Evolutionary conservation across 2,113 vertebrate genomes (phyloP), one percentile per base, ranked within the genome.

Genomic region (Ptilorrhoa leucosticta): DNA sequence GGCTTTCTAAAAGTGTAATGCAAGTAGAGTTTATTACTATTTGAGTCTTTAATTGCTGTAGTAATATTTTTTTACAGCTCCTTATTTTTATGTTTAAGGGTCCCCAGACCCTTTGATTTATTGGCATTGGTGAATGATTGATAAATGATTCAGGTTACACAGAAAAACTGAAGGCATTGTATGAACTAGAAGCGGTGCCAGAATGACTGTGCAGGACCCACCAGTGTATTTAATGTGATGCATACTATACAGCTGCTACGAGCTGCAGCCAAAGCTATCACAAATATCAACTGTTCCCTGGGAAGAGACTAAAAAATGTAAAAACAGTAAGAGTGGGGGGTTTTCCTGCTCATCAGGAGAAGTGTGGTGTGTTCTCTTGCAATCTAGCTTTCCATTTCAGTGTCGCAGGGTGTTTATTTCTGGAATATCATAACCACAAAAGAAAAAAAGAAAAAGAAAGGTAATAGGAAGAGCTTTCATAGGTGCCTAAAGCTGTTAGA

Each of bases 1-100:
- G 82, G 89, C 78, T 94, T 97, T 96, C 93, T 96, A 83, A 94
- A 96, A 89, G 92, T 94, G 94, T 91, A 95, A 93, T 50, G 73
- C 83, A 89, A 97, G 97, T 93, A 57, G 82, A 90, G 80, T 96
- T 98, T 97, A 97, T 97, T 96, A 78, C 94, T 91, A 51, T 90
- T 97, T 97, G 94, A 97, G 97, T 90, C 97, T 98, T 98, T 98
- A 98, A 98, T 98, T 98, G 97, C 97, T 91, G 96, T 94, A 82
- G 95, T 97, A 95, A 97, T 98, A 97, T 97, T 97, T 97, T 97
- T 98, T 97, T 96, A 97, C 91, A 94, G 96, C 95, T 96, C 94
- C 96, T 98, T 97, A 97, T 98, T 98, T 97, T 95, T 96, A 92
- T 78, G 79, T 97, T 98, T 98, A 98, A 81, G 68, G 61, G 95